Evolutionary conservation across 2,113 vertebrate species (phyloP).

Genomic region (Equus przewalskii): DNA sequence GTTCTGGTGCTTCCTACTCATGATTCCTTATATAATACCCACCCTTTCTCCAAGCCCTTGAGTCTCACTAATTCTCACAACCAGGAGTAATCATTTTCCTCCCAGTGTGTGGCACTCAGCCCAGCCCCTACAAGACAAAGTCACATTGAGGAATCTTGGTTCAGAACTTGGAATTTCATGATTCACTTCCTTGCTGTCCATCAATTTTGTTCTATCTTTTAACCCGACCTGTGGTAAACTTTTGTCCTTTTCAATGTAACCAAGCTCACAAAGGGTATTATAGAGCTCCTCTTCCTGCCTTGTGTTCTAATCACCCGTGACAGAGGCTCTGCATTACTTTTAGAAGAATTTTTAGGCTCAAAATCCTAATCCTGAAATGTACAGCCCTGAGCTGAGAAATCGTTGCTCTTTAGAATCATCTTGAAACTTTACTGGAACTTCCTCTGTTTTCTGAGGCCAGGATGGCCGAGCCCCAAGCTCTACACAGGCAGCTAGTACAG

Average conservation of each 20-base stretch:
- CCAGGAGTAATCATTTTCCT: not conserved
- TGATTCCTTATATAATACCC: not conserved
- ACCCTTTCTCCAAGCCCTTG: not conserved
- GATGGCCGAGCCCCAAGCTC: fast-evolving
- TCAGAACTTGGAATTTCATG: not conserved
- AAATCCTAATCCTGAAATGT: not conserved
- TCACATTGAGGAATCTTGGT: not conserved
- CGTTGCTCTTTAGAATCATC: not conserved
- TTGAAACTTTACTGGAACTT: not conserved
- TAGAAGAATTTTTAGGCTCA: not conserved
- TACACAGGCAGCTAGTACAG: fast-evolving
- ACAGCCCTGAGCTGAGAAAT: not conserved
- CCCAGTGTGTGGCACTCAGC: not conserved
- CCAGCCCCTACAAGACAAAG: not conserved
- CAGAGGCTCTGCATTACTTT: not conserved
- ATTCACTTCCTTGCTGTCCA: not conserved
- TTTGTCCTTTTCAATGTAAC: not conserved
- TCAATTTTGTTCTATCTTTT: not conserved
- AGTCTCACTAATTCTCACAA: not conserved
- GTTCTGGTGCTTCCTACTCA: not conserved
- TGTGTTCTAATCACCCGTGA: not conserved
- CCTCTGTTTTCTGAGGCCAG: not conserved
- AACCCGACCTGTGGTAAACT: not conserved
- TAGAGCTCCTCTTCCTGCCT: not conserved
- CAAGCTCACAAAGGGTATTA: not conserved